Conservation (phyloP, 2,113 vertebrate species). For the Tretioscincus oriximinensis region DNA sequence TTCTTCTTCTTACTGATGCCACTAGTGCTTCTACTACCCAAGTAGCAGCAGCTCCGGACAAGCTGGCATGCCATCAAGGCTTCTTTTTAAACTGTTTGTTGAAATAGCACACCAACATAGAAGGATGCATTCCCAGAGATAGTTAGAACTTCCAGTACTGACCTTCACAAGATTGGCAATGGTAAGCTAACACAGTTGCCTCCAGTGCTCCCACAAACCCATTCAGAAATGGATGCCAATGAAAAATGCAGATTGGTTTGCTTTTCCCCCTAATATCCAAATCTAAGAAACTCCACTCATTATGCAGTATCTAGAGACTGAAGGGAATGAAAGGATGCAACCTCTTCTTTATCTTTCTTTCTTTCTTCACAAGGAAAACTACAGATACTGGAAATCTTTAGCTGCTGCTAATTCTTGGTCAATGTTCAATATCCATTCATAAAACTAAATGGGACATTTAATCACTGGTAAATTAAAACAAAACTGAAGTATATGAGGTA, state of each 20-base stretch:
- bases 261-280: background rate
- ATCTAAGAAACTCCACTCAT: background rate
- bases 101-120: too few relatives aligned
- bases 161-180: too few relatives aligned
- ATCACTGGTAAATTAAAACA: constrained; percentile 32
- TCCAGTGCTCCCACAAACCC: too few relatives aligned
- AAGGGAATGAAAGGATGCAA: background rate
- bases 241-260: background rate
- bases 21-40: too few relatives aligned
- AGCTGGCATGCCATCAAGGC: too few relatives aligned
- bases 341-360: background rate
- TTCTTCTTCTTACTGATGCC: too few relatives aligned
- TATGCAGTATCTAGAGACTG: background rate
- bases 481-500: constrained; percentile 11
- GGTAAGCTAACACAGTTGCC: too few relatives aligned
- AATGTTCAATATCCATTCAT: background rate
- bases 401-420: background rate
- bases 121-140: too few relatives aligned
- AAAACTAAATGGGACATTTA: constrained; percentile 10
- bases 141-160: too few relatives aligned
- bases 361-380: background rate
- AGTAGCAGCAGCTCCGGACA: too few relatives aligned
- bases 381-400: background rate
- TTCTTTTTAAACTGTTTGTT: too few relatives aligned
- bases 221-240: background rate